These are phyloP conservation scores for Callorhinus ursinus DNA, from an alignment of 2,113 vertebrate genomes.

Conservation along the genomic window DNA sequence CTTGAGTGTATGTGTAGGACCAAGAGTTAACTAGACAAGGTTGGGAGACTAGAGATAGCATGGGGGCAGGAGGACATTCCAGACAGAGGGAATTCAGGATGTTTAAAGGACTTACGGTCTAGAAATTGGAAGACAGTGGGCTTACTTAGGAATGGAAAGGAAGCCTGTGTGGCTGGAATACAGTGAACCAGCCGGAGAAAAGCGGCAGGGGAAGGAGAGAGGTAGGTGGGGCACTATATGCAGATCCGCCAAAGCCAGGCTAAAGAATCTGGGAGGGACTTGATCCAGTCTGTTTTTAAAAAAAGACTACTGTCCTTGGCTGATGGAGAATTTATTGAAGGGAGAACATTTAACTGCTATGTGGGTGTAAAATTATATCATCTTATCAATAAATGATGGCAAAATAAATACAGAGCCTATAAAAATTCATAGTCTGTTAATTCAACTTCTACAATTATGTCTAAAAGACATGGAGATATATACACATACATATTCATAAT, in stretches of 20 bases:
- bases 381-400: slow-evolving; percentile 21
- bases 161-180: background rate
- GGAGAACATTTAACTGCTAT: slow-evolving; percentile 6
- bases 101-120: background rate
- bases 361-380: slow-evolving; percentile 26
- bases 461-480: background rate
- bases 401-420: background rate
- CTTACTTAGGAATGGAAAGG: background rate
- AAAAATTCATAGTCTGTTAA: slow-evolving; percentile 13
- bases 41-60: background rate
- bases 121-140: background rate
- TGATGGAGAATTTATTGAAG: slow-evolving; percentile 2
- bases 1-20: background rate
- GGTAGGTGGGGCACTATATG: accelerated
- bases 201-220: background rate
- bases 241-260: background rate
- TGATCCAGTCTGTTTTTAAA: background rate
- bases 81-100: background rate
- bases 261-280: background rate
- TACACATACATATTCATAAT: background rate
- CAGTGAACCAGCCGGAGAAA: background rate
- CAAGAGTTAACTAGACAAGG: background rate
- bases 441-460: background rate
- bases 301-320: background rate
- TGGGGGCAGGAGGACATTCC: background rate